phyloP scores from a whole-genome alignment of 2,888 invertebrate genomes.

The Drosophila leonis region DNA sequence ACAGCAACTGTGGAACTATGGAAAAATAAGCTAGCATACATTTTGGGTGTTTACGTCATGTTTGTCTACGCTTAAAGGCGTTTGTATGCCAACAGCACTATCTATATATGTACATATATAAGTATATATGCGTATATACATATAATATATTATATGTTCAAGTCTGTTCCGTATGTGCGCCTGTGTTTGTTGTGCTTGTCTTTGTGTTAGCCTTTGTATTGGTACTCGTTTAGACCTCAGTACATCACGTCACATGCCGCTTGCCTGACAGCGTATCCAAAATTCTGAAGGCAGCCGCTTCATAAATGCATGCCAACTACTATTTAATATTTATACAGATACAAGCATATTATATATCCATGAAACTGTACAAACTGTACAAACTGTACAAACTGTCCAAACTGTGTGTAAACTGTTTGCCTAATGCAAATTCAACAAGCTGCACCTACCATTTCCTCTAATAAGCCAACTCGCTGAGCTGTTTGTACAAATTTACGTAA shows the following conservation, averaged over 20 bases:
- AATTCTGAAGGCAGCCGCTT: slow-evolving; percentile 28
- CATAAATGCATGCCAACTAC: slow-evolving; percentile 57
- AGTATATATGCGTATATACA: slow-evolving; percentile 17
- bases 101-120: slow-evolving; percentile 11
- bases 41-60: slow-evolving; percentile 78
- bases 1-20: slow-evolving; percentile 21
- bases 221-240: slow-evolving; percentile 22
- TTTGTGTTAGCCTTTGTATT: slow-evolving; percentile 32
- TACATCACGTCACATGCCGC: slow-evolving; percentile 21
- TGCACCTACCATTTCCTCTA: slow-evolving; percentile 47
- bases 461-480: slow-evolving; percentile 50
- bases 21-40: slow-evolving; percentile 63
- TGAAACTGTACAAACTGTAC: slow-evolving; percentile 21
- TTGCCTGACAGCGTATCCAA: slow-evolving; percentile 30
- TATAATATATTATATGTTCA: slow-evolving; percentile 31
- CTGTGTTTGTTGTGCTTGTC: slow-evolving; percentile 43
- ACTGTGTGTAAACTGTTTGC: slow-evolving; percentile 33
- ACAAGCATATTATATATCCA: slow-evolving; percentile 16
- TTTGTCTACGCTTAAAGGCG: slow-evolving; percentile 62
- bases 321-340: slow-evolving; percentile 38
- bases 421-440: slow-evolving; percentile 56
- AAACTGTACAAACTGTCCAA: slow-evolving; percentile 19
- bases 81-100: slow-evolving; percentile 26
- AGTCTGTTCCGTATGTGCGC: slow-evolving; percentile 36
- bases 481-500: slow-evolving; percentile 67